Evolutionary conservation across 2,888 invertebrate species (phyloP).

Genomic region (Polylopha cassiicola): DNA sequence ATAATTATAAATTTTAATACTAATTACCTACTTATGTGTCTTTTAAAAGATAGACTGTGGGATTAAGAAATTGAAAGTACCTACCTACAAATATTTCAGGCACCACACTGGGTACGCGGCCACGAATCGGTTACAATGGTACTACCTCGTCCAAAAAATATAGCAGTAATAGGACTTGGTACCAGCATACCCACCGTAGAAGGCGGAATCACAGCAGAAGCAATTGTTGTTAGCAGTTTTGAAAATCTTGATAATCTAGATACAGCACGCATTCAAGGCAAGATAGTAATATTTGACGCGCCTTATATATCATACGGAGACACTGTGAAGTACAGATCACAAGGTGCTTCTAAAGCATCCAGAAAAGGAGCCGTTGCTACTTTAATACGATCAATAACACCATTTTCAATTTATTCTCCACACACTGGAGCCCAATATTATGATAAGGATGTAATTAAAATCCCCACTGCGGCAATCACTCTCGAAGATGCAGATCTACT

Average conservation of each 20-base stretch:
- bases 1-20: background rate
- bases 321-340: slow-evolving; percentile 80
- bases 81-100: slow-evolving; percentile 48
- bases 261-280: slow-evolving; percentile 73
- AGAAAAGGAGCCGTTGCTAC: slow-evolving; percentile 84
- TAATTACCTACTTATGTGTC: background rate
- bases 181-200: slow-evolving; percentile 81
- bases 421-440: slow-evolving; percentile 85
- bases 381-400: slow-evolving; percentile 84
- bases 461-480: slow-evolving; percentile 85
- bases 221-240: slow-evolving; percentile 82
- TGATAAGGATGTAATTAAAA: slow-evolving; percentile 73
- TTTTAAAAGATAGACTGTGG: too few species aligned
- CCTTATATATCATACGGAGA: slow-evolving; percentile 79
- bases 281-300: slow-evolving; percentile 87
- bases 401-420: slow-evolving; percentile 84
- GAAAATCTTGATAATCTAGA: slow-evolving; percentile 77
- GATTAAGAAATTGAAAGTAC: too few species aligned
- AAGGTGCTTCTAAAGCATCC: slow-evolving; percentile 82
- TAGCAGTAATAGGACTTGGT: slow-evolving; percentile 83
- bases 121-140: slow-evolving; percentile 79
- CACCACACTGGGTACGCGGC: slow-evolving; percentile 75
- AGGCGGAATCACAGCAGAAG: slow-evolving; percentile 83
- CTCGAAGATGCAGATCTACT: slow-evolving; percentile 86
- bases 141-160: slow-evolving; percentile 75